Conservation (phyloP, 2,888 invertebrate genomes). For the Heliconius ethilla region DNA sequence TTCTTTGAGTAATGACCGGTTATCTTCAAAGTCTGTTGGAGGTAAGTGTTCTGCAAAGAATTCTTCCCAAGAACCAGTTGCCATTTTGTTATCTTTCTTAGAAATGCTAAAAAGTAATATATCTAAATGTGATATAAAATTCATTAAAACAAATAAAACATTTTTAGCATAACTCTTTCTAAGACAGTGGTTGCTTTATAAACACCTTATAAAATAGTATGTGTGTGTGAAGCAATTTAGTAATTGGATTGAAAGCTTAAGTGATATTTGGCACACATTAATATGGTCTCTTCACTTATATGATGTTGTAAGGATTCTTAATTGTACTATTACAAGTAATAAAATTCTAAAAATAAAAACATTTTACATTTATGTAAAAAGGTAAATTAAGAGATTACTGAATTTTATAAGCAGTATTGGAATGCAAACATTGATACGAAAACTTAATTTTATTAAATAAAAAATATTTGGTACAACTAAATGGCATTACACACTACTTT, state of each 20-base stretch:
- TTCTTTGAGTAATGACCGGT: slow-evolving; percentile 86
- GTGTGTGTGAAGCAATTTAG: slow-evolving; percentile 26
- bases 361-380: not conserved
- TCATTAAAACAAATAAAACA: not conserved
- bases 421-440: not conserved
- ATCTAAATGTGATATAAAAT: not conserved
- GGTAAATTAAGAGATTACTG: not conserved
- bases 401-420: not conserved
- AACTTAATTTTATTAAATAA: too few species aligned
- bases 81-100: slow-evolving; percentile 45
- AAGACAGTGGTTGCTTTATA: not conserved
- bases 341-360: not conserved
- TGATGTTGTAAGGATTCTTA: slow-evolving; percentile 35
- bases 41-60: slow-evolving; percentile 91
- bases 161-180: not conserved
- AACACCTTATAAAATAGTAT: slow-evolving; percentile 6
- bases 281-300: slow-evolving; percentile 14
- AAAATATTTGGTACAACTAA: too few species aligned
- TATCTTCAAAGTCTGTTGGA: slow-evolving; percentile 89
- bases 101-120: not conserved
- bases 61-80: slow-evolving; percentile 88
- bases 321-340: not conserved
- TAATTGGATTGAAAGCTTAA: slow-evolving; percentile 40
- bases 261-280: slow-evolving; percentile 31
- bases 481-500: not conserved